phyloP scores from a whole-genome alignment of 2,797 vertebrate genomes.

The Pantherophis vulpinus region DNA sequence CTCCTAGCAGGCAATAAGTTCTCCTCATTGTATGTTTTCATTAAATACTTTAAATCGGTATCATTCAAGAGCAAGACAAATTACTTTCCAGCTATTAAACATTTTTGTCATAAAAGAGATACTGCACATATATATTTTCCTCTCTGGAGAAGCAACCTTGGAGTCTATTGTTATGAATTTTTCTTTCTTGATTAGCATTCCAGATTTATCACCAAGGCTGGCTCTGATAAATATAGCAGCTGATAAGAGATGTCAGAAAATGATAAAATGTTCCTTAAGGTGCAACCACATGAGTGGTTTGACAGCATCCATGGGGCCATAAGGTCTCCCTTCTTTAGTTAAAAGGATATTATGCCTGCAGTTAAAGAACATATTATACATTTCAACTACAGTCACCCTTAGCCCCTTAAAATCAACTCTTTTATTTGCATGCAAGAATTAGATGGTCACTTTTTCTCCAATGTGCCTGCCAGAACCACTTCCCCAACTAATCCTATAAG shows the following conservation, averaged over 20 bases:
- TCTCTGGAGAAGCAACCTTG: neutral
- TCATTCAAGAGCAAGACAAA: slow-evolving; percentile 8
- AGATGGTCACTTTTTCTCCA: neutral
- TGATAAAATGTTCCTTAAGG: neutral
- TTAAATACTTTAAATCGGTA: slow-evolving; percentile 22
- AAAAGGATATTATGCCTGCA: neutral
- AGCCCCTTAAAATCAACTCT: neutral
- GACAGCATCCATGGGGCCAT: neutral
- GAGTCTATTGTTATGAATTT: neutral
- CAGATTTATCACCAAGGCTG: neutral
- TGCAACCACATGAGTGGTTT: neutral
- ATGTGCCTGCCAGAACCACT: neutral
- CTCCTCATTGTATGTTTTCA: slow-evolving; percentile 6
- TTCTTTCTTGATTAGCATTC: neutral
- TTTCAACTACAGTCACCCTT: neutral
- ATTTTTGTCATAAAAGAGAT: slow-evolving; percentile 9
- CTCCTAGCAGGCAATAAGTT: neutral
- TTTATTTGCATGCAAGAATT: neutral
- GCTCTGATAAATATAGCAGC: neutral
- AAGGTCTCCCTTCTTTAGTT: neutral
- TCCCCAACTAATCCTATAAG: neutral
- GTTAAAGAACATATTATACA: neutral
- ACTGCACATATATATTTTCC: neutral
- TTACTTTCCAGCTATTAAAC: neutral
- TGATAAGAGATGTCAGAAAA: neutral